Base-by-base conservation (phyloP, 2,113 vertebrate species). In the Zosterops lateralis region DNA sequence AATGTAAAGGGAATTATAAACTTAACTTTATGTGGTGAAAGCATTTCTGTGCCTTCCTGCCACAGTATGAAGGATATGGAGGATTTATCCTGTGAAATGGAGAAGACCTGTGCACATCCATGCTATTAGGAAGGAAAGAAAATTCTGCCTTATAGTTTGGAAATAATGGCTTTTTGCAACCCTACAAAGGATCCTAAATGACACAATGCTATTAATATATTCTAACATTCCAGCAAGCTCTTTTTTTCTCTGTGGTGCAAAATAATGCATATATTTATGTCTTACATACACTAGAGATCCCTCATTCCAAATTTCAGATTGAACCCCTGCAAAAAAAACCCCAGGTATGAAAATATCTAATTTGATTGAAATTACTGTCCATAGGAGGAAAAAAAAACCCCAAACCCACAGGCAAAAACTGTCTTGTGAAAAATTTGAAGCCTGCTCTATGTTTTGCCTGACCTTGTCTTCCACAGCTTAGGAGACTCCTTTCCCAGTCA, bases 401-500 rank as follows among this genome's bases (percentile, higher is more conserved):
- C 57, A 71, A 6, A 70, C 34, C 50, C 38, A 54, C 19, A 79
- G 70, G 24, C 42, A 84, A 84, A 90, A 84, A 86, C 82, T 70
- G 45, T 96, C 89, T 79, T 32, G 45, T 85, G 91, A 96, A 67
- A 87, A 84, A 68, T 96, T 82, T 92, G n/a, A 83, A 56, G 60
- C 72, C 53, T 93, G 82, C 83, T 68, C 51, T 92, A 5, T 95
- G 34, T 92, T 84, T 95, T 73, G 74, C 93, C 51, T 75, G 82
- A 98, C 98, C 97, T 98, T 98, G 97, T 98, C 97, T 96, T 98
- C 98, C 67, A 97, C 90, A n/a, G 97, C 98, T 92, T 98, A 97
- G 5, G 98, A 97, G 36, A 84, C 83, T 72, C 97, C 98, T 91
- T 98, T 97, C 42, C 95, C 97, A 96, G 75, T 54, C 38, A 54